Percentiles rank a stretch among this genome's conserved stretches.
Conservation (phyloP, 2,888 invertebrate genomes). For the Drosophila emarginata region DNA sequence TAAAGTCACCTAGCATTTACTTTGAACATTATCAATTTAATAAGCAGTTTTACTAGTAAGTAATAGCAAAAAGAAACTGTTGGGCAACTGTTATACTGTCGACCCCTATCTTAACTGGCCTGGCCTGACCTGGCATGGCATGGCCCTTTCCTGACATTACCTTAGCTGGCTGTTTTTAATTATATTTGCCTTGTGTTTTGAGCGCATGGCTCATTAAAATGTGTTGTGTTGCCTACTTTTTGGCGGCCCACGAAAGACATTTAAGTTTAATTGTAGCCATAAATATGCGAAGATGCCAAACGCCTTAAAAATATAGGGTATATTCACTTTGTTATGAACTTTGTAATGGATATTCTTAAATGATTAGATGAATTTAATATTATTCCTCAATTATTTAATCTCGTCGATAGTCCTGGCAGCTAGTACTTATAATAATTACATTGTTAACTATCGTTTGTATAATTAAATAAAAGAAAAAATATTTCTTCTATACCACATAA, state of each 20-base stretch:
- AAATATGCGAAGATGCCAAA: conserved; percentile 36
- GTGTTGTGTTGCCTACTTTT: conserved; percentile 55
- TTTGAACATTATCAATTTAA: conserved; percentile 14
- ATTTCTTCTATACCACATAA: too few species aligned
- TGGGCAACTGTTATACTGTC: neutral
- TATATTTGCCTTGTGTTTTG: conserved; percentile 52
- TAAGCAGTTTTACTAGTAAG: conserved; percentile 9
- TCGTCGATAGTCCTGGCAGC: too few species aligned
- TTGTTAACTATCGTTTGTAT: too few species aligned
- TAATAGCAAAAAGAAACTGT: neutral
- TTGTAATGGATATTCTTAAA: neutral
- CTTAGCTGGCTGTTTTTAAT: conserved; percentile 49
- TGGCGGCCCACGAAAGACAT: conserved; percentile 46
- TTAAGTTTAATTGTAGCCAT: conserved; percentile 64
- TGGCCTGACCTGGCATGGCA: neutral
- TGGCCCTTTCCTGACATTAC: neutral
- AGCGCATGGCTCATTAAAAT: conserved; percentile 54
- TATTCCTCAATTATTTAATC: too few species aligned
- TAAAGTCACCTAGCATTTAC: neutral
- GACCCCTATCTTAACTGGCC: neutral
- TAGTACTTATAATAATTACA: too few species aligned
- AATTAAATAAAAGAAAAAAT: too few species aligned
- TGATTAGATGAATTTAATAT: too few species aligned
- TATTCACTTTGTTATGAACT: neutral
- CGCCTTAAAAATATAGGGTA: neutral